Percentiles rank a stretch among this genome's conserved stretches.
These are phyloP conservation scores for Ormyrus nitidulus DNA, from an alignment of 2,888 invertebrate species.

Conservation along the genomic window DNA sequence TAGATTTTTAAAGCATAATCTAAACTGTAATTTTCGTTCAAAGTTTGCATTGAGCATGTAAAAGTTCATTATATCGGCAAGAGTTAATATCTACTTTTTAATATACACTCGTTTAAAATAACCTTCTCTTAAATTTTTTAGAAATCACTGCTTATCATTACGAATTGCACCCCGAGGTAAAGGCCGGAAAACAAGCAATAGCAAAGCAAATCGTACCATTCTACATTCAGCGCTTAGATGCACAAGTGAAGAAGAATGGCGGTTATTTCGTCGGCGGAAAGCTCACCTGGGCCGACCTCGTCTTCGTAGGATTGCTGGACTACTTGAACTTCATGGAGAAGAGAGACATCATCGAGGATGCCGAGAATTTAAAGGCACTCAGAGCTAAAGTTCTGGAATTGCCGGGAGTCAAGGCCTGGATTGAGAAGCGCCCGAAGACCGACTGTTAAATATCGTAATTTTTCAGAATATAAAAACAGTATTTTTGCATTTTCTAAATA, in stretches of 20 bases:
- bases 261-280: conserved; percentile 77
- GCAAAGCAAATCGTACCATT: conserved; percentile 78
- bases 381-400: conserved; percentile 78
- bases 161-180: conserved; percentile 77
- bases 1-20: no score
- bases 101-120: no score
- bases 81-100: no score
- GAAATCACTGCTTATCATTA: conserved; percentile 75
- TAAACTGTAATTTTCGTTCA: no score
- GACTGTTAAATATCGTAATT: neutral
- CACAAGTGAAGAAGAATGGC: conserved; percentile 78
- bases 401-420: conserved; percentile 81
- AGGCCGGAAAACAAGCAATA: conserved; percentile 76
- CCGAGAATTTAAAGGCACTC: conserved; percentile 78
- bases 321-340: conserved; percentile 79
- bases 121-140: conserved; percentile 34
- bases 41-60: no score
- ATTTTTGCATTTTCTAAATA: no score
- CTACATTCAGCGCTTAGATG: conserved; percentile 79
- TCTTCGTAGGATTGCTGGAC: conserved; percentile 79
- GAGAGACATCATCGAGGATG: conserved; percentile 78
- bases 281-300: conserved; percentile 82
- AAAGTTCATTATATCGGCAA: no score
- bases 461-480: no score
- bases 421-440: conserved; percentile 76